Evolutionary conservation across 2,888 invertebrate species (phyloP), one percentile per base, ranked within the genome.

Genomic region (Ischnus inquisitorius): DNA sequence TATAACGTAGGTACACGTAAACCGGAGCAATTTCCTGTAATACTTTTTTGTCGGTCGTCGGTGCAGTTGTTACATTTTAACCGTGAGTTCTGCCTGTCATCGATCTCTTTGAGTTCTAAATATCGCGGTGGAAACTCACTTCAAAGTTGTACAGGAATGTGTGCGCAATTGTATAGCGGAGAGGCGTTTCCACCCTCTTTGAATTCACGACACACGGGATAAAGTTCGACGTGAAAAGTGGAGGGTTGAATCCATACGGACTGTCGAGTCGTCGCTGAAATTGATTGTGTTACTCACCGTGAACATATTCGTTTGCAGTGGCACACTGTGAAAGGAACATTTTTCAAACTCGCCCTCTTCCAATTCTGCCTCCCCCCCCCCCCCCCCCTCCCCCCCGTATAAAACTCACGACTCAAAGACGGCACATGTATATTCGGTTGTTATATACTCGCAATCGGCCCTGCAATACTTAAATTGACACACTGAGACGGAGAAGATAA

Each of bases 201-300:
- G 28, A 72, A 62, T 72, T 62, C 25, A 43, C 46, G 6, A 43
- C 16, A 22, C 60, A 43, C 43, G 34, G 46, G 19, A 28, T 22
- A 72, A 72, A 62, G 25, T 28, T 25, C 60, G 43, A 43, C 57
- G n/a, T 60, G 60, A 60, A 72, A 72, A 72, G 43, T 72, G 71
- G 41, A 57, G 25, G 41, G 41, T 25, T 8, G 14, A 6, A 60
- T 72, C 22, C 72, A 25, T 25, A n/a, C 46, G 14, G 48, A 48
- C 46, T 68, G 22, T 46, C 68, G n/a, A 48, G 68, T 46, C 12
- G 16, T 14, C 22, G 46, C 25, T 46, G 48, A 10, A 68, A 68
- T 28, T 68, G 46, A 67, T 67, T 46, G 67, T n/a, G 46, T 67
- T 25, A 25, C 28, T 48, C n/a, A 16, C 48, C 43, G 12, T n/a